Base-by-base conservation (phyloP, 2,888 invertebrate genomes). In the Aleiodes testaceus region DNA sequence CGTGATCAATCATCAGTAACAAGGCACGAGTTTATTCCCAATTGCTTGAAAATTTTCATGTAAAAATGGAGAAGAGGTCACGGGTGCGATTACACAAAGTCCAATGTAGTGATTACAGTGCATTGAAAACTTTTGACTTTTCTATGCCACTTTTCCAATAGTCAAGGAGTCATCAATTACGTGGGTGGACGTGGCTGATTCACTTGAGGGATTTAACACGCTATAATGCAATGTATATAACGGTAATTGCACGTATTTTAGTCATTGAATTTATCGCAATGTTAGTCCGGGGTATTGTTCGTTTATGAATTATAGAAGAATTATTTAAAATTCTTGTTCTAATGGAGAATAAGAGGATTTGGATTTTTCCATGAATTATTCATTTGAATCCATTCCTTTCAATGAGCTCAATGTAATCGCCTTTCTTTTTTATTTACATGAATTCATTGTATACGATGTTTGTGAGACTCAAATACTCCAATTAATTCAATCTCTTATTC, bases 81-180 rank as follows among this genome's bases (percentile, higher is more conserved):
- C 7, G 36, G 36, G 36, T 36, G 36, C 36, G 11, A 11, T 7
- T 36, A 36, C 7, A 36, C 36, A 9, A 5, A 11, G 9, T 9
- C 11, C 6, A 36, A 6, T 36, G 36, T 36, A 36, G 36, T 36
- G 36, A 36, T 36, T 36, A 36, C 9, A 36, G 36, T 36, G 36
- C 36, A 36, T 36, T 36, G 36, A 36, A 36, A 36, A 36, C 36
- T 36, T 36, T 36, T 7, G 36, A 36, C 36, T 36, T 36, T 36
- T 36, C 36, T 36, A 36, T 36, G 36, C 36, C 36, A 36, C 36
- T 36, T 36, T 36, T 36, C 36, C 16, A 53, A 53, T 26, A 53
- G 26, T 70, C 64, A 47, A 45, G 36, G 30, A 63, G 55, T 64
- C 69, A 69, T 73, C 73, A 72, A 75, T 78, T 78, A 72, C 68